phyloP scores from a whole-genome alignment of 2,113 vertebrate genomes.

The Benitochromis conjunctus region DNA sequence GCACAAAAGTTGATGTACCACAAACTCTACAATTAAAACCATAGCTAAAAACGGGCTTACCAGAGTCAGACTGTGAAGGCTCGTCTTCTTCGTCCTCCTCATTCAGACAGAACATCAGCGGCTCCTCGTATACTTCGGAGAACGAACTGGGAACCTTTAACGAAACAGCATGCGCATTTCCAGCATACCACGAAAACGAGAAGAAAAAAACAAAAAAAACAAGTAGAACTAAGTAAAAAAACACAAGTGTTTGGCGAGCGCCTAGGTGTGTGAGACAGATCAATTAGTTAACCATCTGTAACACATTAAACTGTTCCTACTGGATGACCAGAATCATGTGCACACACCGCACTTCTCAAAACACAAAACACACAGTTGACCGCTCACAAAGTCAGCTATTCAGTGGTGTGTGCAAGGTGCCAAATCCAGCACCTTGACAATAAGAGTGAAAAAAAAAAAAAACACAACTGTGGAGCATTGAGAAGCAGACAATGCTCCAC shows the following conservation, averaged over 20 bases:
- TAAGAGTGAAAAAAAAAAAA: conserved; percentile 18
- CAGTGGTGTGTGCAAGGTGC: conserved; percentile 40
- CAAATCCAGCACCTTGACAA: conserved; percentile 58
- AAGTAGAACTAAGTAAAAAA: conserved; percentile 20
- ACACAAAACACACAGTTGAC: conserved; percentile 37
- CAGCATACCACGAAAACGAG: neutral
- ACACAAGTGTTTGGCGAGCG: conserved; percentile 23
- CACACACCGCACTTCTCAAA: conserved; percentile 24
- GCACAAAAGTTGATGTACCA: neutral
- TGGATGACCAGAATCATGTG: conserved; percentile 27
- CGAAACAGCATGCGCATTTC: neutral
- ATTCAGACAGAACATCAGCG: conserved; percentile 62
- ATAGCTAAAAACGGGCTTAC: conserved; percentile 28
- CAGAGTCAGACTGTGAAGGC: conserved; percentile 26
- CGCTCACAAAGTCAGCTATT: conserved; percentile 33
- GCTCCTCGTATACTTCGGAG: conserved; percentile 53
- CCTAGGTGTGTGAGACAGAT: conserved; percentile 16
- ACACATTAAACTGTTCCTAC: conserved; percentile 37
- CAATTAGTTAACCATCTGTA: conserved; percentile 55
- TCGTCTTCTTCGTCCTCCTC: conserved; percentile 52
- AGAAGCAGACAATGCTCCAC: neutral
- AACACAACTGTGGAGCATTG: neutral
- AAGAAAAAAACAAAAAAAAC: neutral
- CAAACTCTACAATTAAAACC: conserved; percentile 4
- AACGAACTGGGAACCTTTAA: conserved; percentile 37